Percentiles rank a stretch among this genome's conserved stretches.
phyloP scores from a whole-genome alignment of 2,113 vertebrate species.

The Vanacampus margaritifer region DNA sequence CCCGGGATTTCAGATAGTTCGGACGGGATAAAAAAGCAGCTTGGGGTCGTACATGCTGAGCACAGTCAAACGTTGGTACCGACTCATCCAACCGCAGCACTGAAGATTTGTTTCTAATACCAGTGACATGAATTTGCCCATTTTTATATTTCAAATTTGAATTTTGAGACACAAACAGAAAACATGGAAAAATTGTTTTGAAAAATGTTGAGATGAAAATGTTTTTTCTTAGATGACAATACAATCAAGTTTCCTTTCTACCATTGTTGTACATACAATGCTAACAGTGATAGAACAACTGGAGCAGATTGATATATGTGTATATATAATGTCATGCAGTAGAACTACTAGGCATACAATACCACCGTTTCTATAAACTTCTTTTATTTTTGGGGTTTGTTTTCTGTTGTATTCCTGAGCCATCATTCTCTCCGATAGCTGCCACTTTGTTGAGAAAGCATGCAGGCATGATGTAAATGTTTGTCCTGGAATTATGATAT shows the following conservation, averaged over 20 bases:
- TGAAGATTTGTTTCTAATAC: constrained; percentile 83
- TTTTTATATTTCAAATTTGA: constrained; percentile 74
- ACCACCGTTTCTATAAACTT: constrained; percentile 79
- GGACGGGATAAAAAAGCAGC: constrained; percentile 30
- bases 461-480: constrained; percentile 99
- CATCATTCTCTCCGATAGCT: constrained; percentile 95
- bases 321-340: constrained; percentile 96
- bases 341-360: constrained; percentile 89
- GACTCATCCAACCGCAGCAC: constrained; percentile 75
- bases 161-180: constrained; percentile 52
- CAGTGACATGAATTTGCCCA: constrained; percentile 67
- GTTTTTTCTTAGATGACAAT: constrained; percentile 81
- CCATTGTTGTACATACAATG: constrained; percentile 80
- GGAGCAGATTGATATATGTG: constrained; percentile 83
- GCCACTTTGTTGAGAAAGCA: constrained; percentile 99
- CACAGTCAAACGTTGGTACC: constrained; percentile 81
- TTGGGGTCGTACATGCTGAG: constrained; percentile 72
- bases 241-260: constrained; percentile 87
- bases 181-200: constrained; percentile 14
- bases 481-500: constrained; percentile 99
- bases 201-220: constrained; percentile 40
- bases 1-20: constrained; percentile 68
- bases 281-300: constrained; percentile 56
- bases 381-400: constrained; percentile 49
- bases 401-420: constrained; percentile 84